Conservation (phyloP, 64 coral and sea anemone species). For the Platygyra sinensis region DNA sequence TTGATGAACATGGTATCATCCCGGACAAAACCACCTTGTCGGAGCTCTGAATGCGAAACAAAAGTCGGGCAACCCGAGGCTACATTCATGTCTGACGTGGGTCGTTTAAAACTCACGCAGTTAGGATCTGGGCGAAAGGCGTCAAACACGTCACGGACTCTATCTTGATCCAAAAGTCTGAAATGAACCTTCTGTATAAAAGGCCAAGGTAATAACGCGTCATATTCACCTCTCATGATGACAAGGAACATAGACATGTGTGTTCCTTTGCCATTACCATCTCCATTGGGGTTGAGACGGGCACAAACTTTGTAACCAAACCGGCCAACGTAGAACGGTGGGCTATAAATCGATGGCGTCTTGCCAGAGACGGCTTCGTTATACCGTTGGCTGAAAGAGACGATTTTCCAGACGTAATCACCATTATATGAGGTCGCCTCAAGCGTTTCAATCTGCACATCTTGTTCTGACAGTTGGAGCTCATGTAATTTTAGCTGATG, state of each 20-base stretch:
- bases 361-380: slow-evolving; percentile 47
- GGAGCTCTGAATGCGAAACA: slow-evolving; percentile 17
- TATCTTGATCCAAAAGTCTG: slow-evolving; percentile 52
- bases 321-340: slow-evolving; percentile 55
- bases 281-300: slow-evolving; percentile 57
- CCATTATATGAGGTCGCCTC: slow-evolving; percentile 62
- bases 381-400: slow-evolving; percentile 16
- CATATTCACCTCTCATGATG: slow-evolving; percentile 64
- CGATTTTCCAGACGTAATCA: slow-evolving; percentile 53
- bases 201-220: slow-evolving; percentile 54
- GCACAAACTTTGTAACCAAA: slow-evolving; percentile 69
- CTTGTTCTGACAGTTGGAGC: slow-evolving; percentile 55
- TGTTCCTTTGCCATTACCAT: slow-evolving; percentile 57
- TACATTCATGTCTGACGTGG: slow-evolving; percentile 56
- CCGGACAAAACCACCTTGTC: slow-evolving; percentile 24
- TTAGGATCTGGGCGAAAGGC: slow-evolving; percentile 55
- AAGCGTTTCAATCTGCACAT: slow-evolving; percentile 28
- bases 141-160: slow-evolving; percentile 42
- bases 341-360: slow-evolving; percentile 52
- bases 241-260: slow-evolving; percentile 64
- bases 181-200: slow-evolving; percentile 65
- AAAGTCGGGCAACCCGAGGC: slow-evolving; percentile 56
- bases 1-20: slow-evolving; percentile 67
- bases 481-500: slow-evolving; percentile 45
- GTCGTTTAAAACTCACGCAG: slow-evolving; percentile 44